Evolutionary conservation across 2,888 invertebrate species (phyloP).

Genomic region (Scrobipalpa atriplicella): DNA sequence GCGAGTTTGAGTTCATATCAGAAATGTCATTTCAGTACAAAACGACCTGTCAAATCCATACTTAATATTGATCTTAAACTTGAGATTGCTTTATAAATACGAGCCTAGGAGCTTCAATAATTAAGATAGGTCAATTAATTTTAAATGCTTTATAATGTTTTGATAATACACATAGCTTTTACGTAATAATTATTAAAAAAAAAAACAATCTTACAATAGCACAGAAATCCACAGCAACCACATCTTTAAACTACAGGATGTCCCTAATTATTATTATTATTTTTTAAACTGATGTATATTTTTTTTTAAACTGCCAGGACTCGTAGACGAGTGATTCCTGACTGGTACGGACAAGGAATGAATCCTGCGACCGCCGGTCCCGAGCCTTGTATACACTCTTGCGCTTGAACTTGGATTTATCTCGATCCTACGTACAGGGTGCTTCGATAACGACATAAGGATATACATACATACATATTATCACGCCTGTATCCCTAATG

Average conservation of each 20-base stretch:
- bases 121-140: too few species aligned
- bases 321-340: constrained; percentile 14
- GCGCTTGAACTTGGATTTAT: constrained; percentile 80
- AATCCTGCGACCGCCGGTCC: background rate
- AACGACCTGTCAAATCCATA: too few species aligned
- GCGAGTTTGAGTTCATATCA: too few species aligned
- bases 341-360: background rate
- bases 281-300: too few species aligned
- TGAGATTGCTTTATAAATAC: too few species aligned
- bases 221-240: constrained; percentile 43
- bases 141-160: constrained; percentile 1
- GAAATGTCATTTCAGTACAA: too few species aligned
- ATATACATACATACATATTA: background rate
- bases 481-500: too few species aligned
- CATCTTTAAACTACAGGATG: constrained; percentile 35
- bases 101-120: too few species aligned
- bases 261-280: background rate
- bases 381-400: constrained; percentile 71
- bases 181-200: background rate
- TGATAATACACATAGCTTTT: background rate
- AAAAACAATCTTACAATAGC: constrained; percentile 24
- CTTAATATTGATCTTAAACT: too few species aligned
- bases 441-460: constrained; percentile 37
- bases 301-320: background rate
- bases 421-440: constrained; percentile 71